Base-by-base conservation (phyloP, 2,113 vertebrate genomes). In the Pterocles gutturalis region DNA sequence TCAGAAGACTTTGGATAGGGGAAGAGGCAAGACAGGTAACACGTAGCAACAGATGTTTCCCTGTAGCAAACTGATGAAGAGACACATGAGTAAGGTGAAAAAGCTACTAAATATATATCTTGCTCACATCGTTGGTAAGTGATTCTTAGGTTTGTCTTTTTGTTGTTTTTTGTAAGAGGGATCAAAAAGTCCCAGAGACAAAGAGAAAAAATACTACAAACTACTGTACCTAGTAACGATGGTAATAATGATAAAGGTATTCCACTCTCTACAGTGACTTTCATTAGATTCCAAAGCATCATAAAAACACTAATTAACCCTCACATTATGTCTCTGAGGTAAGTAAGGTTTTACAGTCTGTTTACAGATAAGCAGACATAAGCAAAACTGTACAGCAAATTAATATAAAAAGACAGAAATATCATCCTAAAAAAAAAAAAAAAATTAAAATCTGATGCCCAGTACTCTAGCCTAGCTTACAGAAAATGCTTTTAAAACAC, bases 11-110 rank as follows among this genome's bases (percentile, higher is more conserved):
- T 92, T 65, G 60, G 38, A 14, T 28, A 93, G 45, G 11, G 22
- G 66, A 64, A 54, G 11, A n/a, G 34, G 45, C 22, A 80, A 78
- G 34, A 36, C 14, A 87, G 38, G 43, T 92, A 93, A 87, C 46
- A 91, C n/a, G 31, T 45, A 92, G 55, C 66, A 95, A 94, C 95
- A 97, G 91, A 96, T 94, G 72, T 95, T 93, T 90, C 71, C 76
- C 65, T 61, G 46, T 60, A 62, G 87, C 94, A 96, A 94, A 96
- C 11, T 93, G 51, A 84, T 48, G 82, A 82, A 60, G 19, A 81
- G 53, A 38, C 73, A 83, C 43, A 95, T 10, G 16, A 92, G 17
- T 78, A 58, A 21, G 26, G 49, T 78, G 33, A 57, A 96, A 69
- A 69, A 93, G 17, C 51, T 87, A 33, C 84, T 48, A 78, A 45